These are phyloP conservation scores for Lithobates sylvaticus DNA, from an alignment of 2,797 vertebrate genomes.

Conservation along the genomic window DNA sequence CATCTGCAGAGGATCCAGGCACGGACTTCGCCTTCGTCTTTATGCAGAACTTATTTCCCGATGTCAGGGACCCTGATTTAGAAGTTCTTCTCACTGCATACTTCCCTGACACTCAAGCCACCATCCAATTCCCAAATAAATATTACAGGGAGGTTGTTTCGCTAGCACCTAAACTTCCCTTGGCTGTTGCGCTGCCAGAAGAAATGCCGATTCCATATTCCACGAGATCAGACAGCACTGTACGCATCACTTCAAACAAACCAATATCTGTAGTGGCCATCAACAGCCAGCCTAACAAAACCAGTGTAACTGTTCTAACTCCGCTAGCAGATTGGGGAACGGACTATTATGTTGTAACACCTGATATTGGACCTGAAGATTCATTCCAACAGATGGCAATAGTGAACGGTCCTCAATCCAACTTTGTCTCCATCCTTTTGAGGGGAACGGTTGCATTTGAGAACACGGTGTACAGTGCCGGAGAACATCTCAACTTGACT, in stretches of 20 bases:
- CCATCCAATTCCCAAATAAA: not conserved
- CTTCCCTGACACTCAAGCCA: constrained; percentile 11
- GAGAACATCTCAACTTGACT: not conserved
- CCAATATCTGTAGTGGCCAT: constrained; percentile 29
- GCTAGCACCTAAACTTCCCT: not conserved
- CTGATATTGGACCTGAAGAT: not conserved
- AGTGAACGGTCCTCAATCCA: constrained; percentile 25
- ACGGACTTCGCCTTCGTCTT: constrained; percentile 48
- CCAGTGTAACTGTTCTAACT: not conserved
- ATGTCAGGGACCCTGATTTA: not conserved
- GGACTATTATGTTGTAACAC: constrained; percentile 45
- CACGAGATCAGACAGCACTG: constrained; percentile 2
- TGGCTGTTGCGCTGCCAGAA: not conserved
- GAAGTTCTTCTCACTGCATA: constrained; percentile 19
- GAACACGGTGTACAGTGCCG: not conserved
- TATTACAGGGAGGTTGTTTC: not conserved
- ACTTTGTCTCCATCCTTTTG: not conserved
- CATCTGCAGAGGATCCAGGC: not conserved
- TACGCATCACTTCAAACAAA: constrained; percentile 9
- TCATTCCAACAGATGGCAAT: constrained; percentile 17
- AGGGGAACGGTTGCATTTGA: not conserved
- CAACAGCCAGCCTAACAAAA: not conserved
- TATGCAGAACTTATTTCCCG: constrained; percentile 31
- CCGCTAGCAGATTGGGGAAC: constrained; percentile 19
- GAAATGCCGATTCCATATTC: not conserved